These are phyloP conservation scores for Acyrthosiphon pisum DNA, from an alignment of 1,140 invertebrate species.

Conservation along the genomic window DNA sequence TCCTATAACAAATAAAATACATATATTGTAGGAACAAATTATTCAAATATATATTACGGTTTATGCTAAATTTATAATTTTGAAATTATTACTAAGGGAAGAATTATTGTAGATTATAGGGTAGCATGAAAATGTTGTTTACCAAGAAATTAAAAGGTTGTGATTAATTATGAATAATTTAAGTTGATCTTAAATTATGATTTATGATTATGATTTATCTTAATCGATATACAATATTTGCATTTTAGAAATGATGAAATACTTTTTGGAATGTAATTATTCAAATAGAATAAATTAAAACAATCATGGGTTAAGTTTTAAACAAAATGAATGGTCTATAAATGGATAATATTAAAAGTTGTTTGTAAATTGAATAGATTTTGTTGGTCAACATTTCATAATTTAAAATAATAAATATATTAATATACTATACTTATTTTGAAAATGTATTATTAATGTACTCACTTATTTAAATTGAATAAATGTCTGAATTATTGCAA, in stretches of 20 bases:
- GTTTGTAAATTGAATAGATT: background rate
- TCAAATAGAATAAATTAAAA: background rate
- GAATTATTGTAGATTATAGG: background rate
- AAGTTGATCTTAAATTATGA: background rate
- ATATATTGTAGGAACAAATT: background rate
- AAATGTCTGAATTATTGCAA: background rate
- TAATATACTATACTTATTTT: background rate
- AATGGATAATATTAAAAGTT: background rate
- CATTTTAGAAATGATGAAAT: background rate
- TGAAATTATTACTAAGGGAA: background rate
- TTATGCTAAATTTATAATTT: background rate
- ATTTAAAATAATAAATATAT: background rate
- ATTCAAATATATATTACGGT: background rate
- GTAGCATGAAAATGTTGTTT: background rate
- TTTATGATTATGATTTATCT: background rate
- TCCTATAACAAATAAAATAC: background rate
- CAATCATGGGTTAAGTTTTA: background rate
- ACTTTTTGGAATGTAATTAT: background rate
- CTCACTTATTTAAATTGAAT: constrained; percentile 20
- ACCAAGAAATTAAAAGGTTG: background rate
- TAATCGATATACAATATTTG: background rate
- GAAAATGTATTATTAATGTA: background rate
- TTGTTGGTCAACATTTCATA: too few relatives aligned
- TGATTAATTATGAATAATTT: background rate
- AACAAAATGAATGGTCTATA: background rate